Percentiles rank a stretch among this genome's conserved stretches.
phyloP scores from a whole-genome alignment of 1,140 invertebrate species.

The Sitobion miscanthi region DNA sequence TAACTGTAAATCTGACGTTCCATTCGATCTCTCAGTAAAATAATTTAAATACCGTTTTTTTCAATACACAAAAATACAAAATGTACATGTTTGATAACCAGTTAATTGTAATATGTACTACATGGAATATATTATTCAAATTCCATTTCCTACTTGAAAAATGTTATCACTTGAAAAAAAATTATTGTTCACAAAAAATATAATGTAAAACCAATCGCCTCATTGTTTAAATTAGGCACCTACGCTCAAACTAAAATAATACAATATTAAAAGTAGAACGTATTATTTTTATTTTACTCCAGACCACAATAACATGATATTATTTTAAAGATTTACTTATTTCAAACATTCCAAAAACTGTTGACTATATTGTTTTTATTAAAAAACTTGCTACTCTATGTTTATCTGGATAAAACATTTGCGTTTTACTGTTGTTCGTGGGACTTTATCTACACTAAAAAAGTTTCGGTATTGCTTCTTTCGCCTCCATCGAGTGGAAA shows the following conservation, averaged over 20 bases:
- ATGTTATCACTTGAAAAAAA: neutral
- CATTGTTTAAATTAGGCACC: no score
- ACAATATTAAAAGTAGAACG: neutral
- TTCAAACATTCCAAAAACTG: neutral
- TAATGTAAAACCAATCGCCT: no score
- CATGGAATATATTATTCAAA: no score
- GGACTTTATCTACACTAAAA: neutral
- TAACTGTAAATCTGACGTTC: neutral
- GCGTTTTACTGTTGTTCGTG: neutral
- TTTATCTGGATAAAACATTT: no score
- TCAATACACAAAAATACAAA: neutral
- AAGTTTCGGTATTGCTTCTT: neutral
- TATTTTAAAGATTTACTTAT: neutral
- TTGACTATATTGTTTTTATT: neutral
- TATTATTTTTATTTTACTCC: neutral
- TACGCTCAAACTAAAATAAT: neutral
- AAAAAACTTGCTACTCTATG: neutral
- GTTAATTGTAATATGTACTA: no score
- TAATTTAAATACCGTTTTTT: neutral
- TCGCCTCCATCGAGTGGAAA: neutral
- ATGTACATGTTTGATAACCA: no score
- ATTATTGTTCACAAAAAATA: neutral
- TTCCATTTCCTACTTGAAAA: neutral
- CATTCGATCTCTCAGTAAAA: neutral
- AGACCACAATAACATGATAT: neutral